Conservation (phyloP, 2,888 invertebrate species). For the Coenonympha arcania region DNA sequence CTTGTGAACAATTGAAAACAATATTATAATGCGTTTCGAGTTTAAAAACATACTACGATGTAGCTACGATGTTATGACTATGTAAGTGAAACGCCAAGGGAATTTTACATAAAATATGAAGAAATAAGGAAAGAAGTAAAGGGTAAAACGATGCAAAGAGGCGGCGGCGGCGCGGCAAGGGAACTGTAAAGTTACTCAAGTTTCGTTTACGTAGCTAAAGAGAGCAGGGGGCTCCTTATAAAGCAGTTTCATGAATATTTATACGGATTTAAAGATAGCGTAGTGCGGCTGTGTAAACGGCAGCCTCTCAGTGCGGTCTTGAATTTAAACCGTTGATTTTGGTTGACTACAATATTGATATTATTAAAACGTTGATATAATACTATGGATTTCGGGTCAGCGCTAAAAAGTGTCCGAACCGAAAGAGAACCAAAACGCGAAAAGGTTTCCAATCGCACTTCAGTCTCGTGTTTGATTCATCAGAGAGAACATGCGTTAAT, state of each 20-base stretch:
- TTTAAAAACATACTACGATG: not conserved
- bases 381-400: too few species aligned
- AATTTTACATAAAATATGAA: constrained; percentile 8
- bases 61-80: not conserved
- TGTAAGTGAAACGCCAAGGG: not conserved
- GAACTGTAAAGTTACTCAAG: constrained; percentile 42
- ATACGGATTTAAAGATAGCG: constrained; percentile 57
- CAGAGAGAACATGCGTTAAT: too few species aligned
- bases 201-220: constrained; percentile 47
- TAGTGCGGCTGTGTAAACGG: constrained; percentile 51
- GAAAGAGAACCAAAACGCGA: too few species aligned
- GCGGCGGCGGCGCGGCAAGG: constrained; percentile 18
- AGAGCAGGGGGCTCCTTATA: constrained; percentile 48
- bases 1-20: too few species aligned
- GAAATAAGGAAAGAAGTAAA: constrained; percentile 9
- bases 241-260: constrained; percentile 61
- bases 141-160: constrained; percentile 14
- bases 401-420: too few species aligned
- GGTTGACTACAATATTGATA: constrained; percentile 16
- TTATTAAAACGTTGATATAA: too few species aligned
- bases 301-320: constrained; percentile 43
- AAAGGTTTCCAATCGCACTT: too few species aligned
- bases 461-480: too few species aligned
- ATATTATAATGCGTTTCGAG: not conserved
- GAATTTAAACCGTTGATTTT: constrained; percentile 43